These are phyloP conservation scores for Netelia virgata DNA, from an alignment of 2,888 invertebrate genomes.

Conservation along the genomic window DNA sequence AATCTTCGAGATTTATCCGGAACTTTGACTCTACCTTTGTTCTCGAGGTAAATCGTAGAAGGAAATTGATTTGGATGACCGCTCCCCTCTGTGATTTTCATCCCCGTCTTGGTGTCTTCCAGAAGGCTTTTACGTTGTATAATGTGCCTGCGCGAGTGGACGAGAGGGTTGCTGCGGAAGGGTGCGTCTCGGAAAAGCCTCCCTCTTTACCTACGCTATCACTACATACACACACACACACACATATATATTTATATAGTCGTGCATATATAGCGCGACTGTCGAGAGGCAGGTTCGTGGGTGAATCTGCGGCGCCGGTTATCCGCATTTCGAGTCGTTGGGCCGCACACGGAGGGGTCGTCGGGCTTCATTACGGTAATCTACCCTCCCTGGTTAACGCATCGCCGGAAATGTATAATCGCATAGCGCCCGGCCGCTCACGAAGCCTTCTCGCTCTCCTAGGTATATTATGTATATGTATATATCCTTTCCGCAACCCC, in stretches of 20 bases:
- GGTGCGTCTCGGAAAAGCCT: conserved; percentile 55
- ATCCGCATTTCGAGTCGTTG: conserved; percentile 82
- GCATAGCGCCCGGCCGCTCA: conserved; percentile 72
- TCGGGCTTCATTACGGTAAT: conserved; percentile 81
- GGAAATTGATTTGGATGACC: conserved; percentile 66
- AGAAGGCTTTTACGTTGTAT: conserved; percentile 16
- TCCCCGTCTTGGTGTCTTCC: not conserved
- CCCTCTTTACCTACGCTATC: conserved; percentile 37
- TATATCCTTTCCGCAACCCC: conserved; percentile 27
- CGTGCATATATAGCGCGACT: conserved; percentile 30
- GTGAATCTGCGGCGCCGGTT: conserved; percentile 73
- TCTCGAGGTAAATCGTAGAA: conserved; percentile 53
- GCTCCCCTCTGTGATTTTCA: conserved; percentile 20
- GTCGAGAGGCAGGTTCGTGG: conserved; percentile 47
- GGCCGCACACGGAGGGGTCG: conserved; percentile 79
- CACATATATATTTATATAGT: conserved; percentile 23
- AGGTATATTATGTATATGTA: conserved; percentile 34
- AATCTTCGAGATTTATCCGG: conserved; percentile 6
- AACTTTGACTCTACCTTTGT: conserved; percentile 33
- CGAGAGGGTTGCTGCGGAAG: conserved; percentile 34
- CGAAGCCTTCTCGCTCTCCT: conserved; percentile 16
- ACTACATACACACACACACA: conserved; percentile 13
- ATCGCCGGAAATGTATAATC: conserved; percentile 82
- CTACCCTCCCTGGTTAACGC: conserved; percentile 81
- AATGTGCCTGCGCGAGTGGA: conserved; percentile 12